Evolutionary conservation across 2,113 vertebrate genomes (phyloP).

Genomic region (Tachycineta bicolor): DNA sequence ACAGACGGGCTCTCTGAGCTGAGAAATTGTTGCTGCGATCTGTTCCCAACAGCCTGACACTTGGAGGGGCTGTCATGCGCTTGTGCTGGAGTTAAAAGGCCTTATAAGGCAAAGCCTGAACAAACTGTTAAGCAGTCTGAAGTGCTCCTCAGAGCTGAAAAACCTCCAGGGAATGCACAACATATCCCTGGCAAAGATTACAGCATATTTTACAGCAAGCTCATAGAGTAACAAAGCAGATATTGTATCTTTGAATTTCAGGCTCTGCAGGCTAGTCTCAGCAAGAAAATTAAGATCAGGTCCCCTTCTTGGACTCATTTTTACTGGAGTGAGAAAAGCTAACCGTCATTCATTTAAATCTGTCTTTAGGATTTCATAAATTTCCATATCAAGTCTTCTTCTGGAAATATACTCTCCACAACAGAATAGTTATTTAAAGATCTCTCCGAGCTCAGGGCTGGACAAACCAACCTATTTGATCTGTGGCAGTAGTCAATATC

Average conservation of each 20-base stretch:
- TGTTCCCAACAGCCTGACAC: conserved; percentile 64
- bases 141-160: conserved; percentile 71
- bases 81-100: conserved; percentile 75
- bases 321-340: not conserved
- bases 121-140: conserved; percentile 63
- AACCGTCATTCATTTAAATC: not conserved
- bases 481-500: not conserved
- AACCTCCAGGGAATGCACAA: conserved; percentile 73
- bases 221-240: conserved; percentile 69
- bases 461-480: not conserved
- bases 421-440: not conserved
- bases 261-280: conserved; percentile 43
- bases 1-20: not conserved
- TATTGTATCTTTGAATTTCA: conserved; percentile 65
- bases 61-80: conserved; percentile 68
- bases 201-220: conserved; percentile 68
- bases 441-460: not conserved
- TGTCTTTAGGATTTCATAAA: conserved; percentile 17
- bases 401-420: not conserved
- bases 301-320: conserved; percentile 47
- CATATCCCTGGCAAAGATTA: conserved; percentile 78
- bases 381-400: not conserved
- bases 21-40: conserved; percentile 60
- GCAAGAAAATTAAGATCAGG: conserved; percentile 27
- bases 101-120: conserved; percentile 85